Base-by-base conservation (phyloP, 1,140 invertebrate species). In the Cyclina sinensis region DNA sequence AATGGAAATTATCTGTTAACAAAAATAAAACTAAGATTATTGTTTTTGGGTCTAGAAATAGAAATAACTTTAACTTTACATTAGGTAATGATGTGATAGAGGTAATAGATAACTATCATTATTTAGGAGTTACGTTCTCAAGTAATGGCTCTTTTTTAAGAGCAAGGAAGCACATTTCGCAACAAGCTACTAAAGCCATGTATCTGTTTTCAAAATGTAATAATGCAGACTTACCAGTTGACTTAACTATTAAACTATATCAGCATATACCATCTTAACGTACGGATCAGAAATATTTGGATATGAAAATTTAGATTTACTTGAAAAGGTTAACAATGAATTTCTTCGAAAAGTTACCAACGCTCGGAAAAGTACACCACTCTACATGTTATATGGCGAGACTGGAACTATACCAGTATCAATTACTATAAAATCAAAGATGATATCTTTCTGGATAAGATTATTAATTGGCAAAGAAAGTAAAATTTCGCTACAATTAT, bases 401-500 rank as follows among this genome's bases (percentile, higher is more conserved):
- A n/a, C n/a, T n/a, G n/a, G n/a, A n/a, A n/a, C n/a, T n/a, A n/a
- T n/a, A n/a, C 80, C 57, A 12, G 65, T 82, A n/a, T 65, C 9
- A 27, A 46, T 82, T 12, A 43, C n/a, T 35, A 65, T 82, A 21
- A 12, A 82, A 57, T 11, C 57, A 9, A 37, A 30, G 24, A 65
- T 82, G 80, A 82, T 82, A 21, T 39, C 80, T 43, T 82, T 65
- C 46, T 82, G 59, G n/a, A n/a, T n/a, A n/a, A n/a, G n/a, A n/a
- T n/a, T 80, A 18, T 12, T 80, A 35, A 1, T 39, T 18, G 78
- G 78, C 32, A 80, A 59, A 59, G 14, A 59, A 12, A 14, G 30
- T n/a, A 80, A 80, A 80, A 16, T 80, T 11, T 12, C 12, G 11
- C 37, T 35, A 18, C 48, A 80, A 59, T 21, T 80, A 32, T 80